phyloP scores from a whole-genome alignment of 92 coral and sea anemone species.

The Epizoanthus scotinus region DNA sequence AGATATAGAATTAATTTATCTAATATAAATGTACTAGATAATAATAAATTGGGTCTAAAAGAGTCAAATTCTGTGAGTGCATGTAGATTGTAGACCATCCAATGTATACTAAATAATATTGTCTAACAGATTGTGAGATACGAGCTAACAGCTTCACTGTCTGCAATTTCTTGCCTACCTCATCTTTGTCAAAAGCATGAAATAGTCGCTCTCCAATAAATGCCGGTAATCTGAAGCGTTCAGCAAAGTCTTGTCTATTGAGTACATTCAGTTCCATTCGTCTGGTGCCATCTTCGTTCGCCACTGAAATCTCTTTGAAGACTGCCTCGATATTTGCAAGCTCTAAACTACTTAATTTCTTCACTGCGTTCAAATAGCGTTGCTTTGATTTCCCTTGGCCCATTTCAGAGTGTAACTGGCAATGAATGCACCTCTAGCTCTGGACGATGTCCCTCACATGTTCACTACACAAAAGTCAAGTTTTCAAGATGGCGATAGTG shows the following conservation, averaged over 20 bases:
- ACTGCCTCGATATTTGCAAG: constrained; percentile 87
- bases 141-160: no score
- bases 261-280: constrained; percentile 79
- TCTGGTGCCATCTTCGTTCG: constrained; percentile 86
- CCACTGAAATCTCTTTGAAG: constrained; percentile 87
- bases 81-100: no score
- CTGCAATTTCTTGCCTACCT: constrained; percentile 44
- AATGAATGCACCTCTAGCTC: neutral
- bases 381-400: constrained; percentile 88
- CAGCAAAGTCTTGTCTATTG: constrained; percentile 94
- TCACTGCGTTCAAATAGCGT: constrained; percentile 82
- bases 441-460: neutral
- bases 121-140: no score
- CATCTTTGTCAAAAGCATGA: constrained; percentile 92
- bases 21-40: no score
- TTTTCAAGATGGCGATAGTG: constrained; percentile 24
- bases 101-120: no score
- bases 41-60: no score
- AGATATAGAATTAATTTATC: no score
- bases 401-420: constrained; percentile 40
- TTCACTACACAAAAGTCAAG: neutral
- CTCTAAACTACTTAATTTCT: constrained; percentile 89
- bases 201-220: constrained; percentile 94
- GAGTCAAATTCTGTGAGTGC: no score
- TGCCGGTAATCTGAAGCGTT: constrained; percentile 92